phyloP scores from a whole-genome alignment of 2,113 vertebrate genomes.

The human region GRCh38 chr4:142469501-142470000 shows the following conservation, averaged over 20 bases:
- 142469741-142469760: not conserved
- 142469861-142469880: not conserved
- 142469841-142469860: not conserved
- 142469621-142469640: not conserved
- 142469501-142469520: conserved; percentile 23
- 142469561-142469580: not conserved
- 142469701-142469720: not conserved
- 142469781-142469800: not conserved
- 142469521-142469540: not conserved
- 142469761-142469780: not conserved
- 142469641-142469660: not conserved
- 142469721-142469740: not conserved
- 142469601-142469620: not conserved
- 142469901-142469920: not conserved
- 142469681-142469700: not conserved
- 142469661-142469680: not conserved
- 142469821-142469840: not conserved
- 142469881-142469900: not conserved
- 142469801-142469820: not conserved
- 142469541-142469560: conserved; percentile 14
- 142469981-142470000: not conserved
- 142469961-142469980: not conserved
- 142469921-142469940: not conserved
- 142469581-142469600: conserved; percentile 14
- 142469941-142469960: not conserved